These are phyloP conservation scores for Athalia rosae DNA, from an alignment of 2,888 invertebrate species.

Conservation along the genomic window DNA sequence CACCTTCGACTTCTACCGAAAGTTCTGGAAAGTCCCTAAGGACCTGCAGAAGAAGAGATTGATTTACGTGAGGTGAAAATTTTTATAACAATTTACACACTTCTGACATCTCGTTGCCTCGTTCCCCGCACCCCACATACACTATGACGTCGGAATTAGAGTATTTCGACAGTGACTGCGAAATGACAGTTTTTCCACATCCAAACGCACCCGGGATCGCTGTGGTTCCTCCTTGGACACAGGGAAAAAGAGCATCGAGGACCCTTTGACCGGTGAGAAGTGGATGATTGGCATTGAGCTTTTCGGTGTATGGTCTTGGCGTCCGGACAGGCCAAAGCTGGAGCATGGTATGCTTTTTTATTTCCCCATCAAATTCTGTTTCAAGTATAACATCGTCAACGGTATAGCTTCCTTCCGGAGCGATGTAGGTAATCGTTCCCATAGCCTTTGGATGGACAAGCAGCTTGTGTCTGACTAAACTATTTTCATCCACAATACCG, in stretches of 20 bases:
- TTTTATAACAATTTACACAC: conserved; percentile 58
- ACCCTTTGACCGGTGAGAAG: conserved; percentile 97
- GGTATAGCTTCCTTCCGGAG: conserved; percentile 92
- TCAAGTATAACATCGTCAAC: conserved; percentile 94
- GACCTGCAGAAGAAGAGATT: conserved; percentile 48
- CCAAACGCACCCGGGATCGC: conserved; percentile 89
- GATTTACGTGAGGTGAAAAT: not conserved
- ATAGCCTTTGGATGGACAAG: conserved; percentile 92
- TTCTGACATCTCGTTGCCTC: conserved; percentile 86
- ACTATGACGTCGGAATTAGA: conserved; percentile 84
- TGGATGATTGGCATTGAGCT: conserved; percentile 96
- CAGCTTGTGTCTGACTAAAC: conserved; percentile 95
- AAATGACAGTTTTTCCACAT: conserved; percentile 85
- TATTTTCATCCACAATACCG: conserved; percentile 96
- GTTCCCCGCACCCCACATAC: conserved; percentile 85
- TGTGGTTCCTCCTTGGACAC: conserved; percentile 91
- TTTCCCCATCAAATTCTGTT: conserved; percentile 96
- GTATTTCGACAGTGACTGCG: conserved; percentile 83
- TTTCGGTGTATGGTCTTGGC: conserved; percentile 94
- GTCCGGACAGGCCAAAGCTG: conserved; percentile 99
- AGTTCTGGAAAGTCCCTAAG: conserved; percentile 81
- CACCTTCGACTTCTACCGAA: conserved; percentile 80
- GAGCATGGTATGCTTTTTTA: conserved; percentile 91
- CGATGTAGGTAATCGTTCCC: conserved; percentile 95
- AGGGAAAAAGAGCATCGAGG: conserved; percentile 97